Base-by-base conservation (phyloP, 2,797 vertebrate species). In the Champsocephalus gunnari region DNA sequence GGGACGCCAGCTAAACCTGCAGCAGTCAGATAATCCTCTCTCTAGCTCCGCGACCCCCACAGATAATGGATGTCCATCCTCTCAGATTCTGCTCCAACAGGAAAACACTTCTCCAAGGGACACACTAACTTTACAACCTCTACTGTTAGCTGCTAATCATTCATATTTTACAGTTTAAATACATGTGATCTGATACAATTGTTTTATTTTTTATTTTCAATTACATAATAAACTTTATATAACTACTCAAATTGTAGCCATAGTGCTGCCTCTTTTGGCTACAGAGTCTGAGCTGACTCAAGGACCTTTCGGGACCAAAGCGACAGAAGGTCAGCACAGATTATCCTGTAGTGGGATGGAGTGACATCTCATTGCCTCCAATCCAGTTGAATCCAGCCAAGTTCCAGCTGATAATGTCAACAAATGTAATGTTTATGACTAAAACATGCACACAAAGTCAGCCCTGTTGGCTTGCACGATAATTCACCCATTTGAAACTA, bases 11-110 rank as follows among this genome's bases (percentile, higher is more conserved):
- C 89, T 87, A 71, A 89, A 92, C 75, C 89, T 87, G 86, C 89
- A 84, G 86, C 83, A 87, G 90, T 89, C 87, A 88, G 88, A 93
- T 92, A 90, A 94, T 93, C 90, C 80, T 87, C 81, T 79, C 88
- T 84, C 70, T 67, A 80, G 87, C 79, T 83, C 85, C 70, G 84
- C 49, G 43, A 79, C 85, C 86, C 80, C 80, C 82, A 3, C 21
- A 85, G 81, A 89, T 90, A 92, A 91, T 92, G 88, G 89, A 92
- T 89, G 88, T 89, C 83, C 81, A 61, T 71, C 83, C 87, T 81
- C 85, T 88, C 74, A 66, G 77, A 87, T 86, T 87, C 69, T 71
- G 77, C 82, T 83, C 79, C 53, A 81, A 86, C 82, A 85, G 87
- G 76, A 85, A 86, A 64, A 68, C 1, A 12, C 55, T 13, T 66